phyloP scores from a whole-genome alignment of 1,140 invertebrate species.

The Dermatophagoides farinae region DNA sequence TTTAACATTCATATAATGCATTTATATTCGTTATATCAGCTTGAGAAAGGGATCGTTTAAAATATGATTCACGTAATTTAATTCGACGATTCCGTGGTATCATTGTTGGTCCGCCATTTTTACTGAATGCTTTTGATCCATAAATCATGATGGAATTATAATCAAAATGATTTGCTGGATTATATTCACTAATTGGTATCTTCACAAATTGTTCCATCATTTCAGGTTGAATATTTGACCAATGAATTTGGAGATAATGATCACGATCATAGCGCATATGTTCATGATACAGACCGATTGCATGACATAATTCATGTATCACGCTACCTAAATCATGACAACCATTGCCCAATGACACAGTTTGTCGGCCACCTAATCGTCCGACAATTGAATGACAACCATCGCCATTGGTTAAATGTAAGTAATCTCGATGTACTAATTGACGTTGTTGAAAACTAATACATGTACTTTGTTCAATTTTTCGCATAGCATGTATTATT shows the following conservation, averaged over 20 bases:
- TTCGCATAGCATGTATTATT: conserved; percentile 21
- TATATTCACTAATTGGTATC: conserved; percentile 14
- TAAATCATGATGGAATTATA: conserved; percentile 29
- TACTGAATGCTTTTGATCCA: conserved; percentile 24
- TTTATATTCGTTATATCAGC: conserved; percentile 1
- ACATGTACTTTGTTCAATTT: conserved; percentile 26
- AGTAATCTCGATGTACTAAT: conserved; percentile 24
- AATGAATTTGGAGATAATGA: conserved; percentile 37
- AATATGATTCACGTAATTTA: conserved; percentile 4
- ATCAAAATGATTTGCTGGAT: conserved; percentile 19
- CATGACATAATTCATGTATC: conserved; percentile 19
- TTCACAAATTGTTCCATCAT: conserved; percentile 17
- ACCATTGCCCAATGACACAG: conserved; percentile 16
- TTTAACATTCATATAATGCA: not conserved
- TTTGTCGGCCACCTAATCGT: conserved; percentile 15
- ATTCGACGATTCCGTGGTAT: conserved; percentile 16
- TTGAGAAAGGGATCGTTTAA: not conserved
- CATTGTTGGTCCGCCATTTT: conserved; percentile 22
- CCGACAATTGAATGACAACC: conserved; percentile 20
- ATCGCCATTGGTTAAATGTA: conserved; percentile 23
- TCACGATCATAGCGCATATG: conserved; percentile 29
- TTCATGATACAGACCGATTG: conserved; percentile 30
- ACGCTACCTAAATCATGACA: conserved; percentile 17
- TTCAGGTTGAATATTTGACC: conserved; percentile 37
- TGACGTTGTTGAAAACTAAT: conserved; percentile 26